A percentile compares a stretch with the other conserved stretches of the same genome.
Evolutionary conservation across 1,140 invertebrate species (phyloP).

Genomic region (Cotesia typhae): DNA sequence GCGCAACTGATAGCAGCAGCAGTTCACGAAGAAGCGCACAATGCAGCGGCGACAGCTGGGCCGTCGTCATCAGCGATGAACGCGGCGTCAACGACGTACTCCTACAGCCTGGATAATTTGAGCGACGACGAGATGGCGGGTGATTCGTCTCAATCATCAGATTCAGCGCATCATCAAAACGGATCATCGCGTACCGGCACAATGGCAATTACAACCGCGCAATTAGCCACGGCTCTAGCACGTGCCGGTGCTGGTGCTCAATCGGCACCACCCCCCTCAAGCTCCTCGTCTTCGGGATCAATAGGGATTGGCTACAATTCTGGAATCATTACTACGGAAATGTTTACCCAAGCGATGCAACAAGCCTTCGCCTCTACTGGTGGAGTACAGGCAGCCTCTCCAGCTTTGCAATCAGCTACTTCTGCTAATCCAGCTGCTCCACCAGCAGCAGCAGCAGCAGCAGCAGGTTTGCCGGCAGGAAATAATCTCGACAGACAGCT

Average conservation of each 20-base stretch:
- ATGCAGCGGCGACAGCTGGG: constrained; percentile 45
- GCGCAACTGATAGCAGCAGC: constrained; percentile 66
- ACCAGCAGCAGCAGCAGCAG: no score
- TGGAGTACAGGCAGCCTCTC: not conserved
- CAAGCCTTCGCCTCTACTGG: constrained; percentile 62
- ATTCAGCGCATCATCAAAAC: constrained; percentile 58
- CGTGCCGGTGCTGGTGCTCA: constrained; percentile 53
- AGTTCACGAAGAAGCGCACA: constrained; percentile 65
- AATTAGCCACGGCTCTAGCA: constrained; percentile 65
- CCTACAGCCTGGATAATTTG: constrained; percentile 66
- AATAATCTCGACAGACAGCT: constrained; percentile 70
- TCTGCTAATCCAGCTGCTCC: constrained; percentile 15
- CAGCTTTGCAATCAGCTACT: constrained; percentile 37
- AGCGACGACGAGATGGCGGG: constrained; percentile 68
- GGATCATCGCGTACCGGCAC: constrained; percentile 40
- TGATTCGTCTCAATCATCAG: constrained; percentile 66
- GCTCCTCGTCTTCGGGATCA: constrained; percentile 49
- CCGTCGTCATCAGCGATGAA: constrained; percentile 51
- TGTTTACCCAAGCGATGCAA: constrained; percentile 70
- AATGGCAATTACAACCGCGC: constrained; percentile 62
- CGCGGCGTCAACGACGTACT: constrained; percentile 56
- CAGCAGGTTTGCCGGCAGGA: no score
- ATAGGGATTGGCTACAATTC: constrained; percentile 41
- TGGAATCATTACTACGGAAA: constrained; percentile 67
- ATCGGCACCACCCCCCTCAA: constrained; percentile 39